phyloP scores from a whole-genome alignment of 2,113 vertebrate genomes.

The Prunella fulvescens region DNA sequence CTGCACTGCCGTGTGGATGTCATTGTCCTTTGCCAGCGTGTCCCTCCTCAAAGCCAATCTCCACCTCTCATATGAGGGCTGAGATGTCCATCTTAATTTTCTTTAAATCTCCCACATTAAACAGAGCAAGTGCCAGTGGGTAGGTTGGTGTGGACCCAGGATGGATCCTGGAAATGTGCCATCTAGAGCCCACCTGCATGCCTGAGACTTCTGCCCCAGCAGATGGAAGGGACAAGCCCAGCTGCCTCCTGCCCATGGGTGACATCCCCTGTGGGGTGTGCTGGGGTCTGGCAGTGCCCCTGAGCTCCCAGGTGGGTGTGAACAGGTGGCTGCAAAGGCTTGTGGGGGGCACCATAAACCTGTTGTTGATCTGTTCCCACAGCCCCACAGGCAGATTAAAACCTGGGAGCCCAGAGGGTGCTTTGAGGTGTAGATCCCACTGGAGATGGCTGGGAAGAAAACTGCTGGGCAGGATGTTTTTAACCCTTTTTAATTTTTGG shows the following conservation, averaged over 20 bases:
- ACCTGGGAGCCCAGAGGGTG: neutral
- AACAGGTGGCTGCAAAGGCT: neutral
- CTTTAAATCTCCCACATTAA: neutral
- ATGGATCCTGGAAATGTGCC: neutral
- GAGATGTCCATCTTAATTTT: neutral
- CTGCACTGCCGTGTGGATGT: rapidly evolving
- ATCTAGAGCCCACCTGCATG: rapidly evolving
- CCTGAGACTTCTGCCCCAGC: neutral
- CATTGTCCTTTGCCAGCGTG: rapidly evolving
- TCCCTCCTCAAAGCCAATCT: neutral
- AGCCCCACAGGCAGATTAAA: neutral
- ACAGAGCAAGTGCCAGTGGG: neutral
- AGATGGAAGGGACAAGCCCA: neutral
- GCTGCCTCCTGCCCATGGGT: neutral
- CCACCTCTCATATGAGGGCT: neutral
- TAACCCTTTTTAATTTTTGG: neutral
- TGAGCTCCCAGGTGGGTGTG: neutral
- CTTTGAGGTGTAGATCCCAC: neutral
- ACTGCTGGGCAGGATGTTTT: neutral
- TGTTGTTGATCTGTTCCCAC: neutral
- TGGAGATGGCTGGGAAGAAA: neutral
- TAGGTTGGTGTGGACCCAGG: neutral
- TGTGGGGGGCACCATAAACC: neutral
- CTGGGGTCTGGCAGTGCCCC: neutral
- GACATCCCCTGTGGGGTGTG: neutral